Evolutionary conservation across 23 tunicate species (phyloP), one percentile per base, ranked within the genome.

Genomic region (Styela plicata): DNA sequence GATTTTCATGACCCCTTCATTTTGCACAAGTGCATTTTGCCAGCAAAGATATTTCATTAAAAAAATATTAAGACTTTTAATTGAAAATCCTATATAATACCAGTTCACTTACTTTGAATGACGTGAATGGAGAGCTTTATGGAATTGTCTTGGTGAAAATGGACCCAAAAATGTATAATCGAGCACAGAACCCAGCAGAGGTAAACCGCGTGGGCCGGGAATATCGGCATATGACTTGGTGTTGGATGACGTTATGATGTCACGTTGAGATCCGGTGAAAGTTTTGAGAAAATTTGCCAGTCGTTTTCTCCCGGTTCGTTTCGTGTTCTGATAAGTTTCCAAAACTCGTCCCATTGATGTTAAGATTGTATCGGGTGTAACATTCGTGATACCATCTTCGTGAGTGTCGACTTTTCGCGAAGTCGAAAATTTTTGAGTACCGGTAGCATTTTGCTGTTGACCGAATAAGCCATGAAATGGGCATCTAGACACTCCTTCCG

Each of bases 151-250:
- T 10, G 97, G 91, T 30, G 91, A 79, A 71, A 87, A 92, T 7
- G 66, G 67, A 21, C 97, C 97, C 34, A 92, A 71, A 24, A 78
- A 32, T 17, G 97, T 87, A 83, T 92, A 92, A 52, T 83, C 89
- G 24, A 92, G 80, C 1, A 76, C 97, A 5, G 97, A 92, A 2
- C 97, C 97, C 0, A 92, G 78, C 13, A 92, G 36, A 16, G 91
- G 91, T 22, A 92, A 61, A 20, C 91, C 88, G n/a, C 52, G 79
- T 2, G 97, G 97, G 19, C 97, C 97, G 18, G 97, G 91, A 16
- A 92, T 92, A 2, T 52, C 70, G 28, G 86, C 22, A 52, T 82
- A 90, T 13, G 78, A 62, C 61, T 78, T 84, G 0, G 78, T 83
- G 71, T 28, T 66, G 10, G 57, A 44, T 44, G 57, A 44, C 57